Evolutionary conservation across 2,797 vertebrate species (phyloP).

Genomic region (Squalus acanthias): DNA sequence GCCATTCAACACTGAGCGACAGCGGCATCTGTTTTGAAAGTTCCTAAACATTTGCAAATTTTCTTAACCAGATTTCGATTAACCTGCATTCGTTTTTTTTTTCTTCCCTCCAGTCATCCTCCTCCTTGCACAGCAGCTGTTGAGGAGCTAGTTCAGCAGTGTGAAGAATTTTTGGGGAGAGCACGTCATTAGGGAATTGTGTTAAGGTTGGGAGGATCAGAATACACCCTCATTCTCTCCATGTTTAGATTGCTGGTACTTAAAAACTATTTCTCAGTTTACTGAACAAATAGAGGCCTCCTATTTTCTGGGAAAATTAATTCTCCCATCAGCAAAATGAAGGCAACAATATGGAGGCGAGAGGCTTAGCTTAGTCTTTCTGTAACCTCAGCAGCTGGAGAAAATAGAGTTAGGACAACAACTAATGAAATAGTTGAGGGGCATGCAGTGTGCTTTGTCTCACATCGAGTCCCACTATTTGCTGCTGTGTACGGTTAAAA

Average conservation of each 20-base stretch:
- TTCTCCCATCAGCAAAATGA: constrained; percentile 29
- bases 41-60: constrained; percentile 7
- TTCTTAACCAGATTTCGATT: constrained; percentile 36
- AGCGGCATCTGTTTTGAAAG: background rate
- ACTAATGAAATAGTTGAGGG: background rate
- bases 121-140: constrained; percentile 12
- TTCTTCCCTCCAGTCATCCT: background rate
- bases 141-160: background rate
- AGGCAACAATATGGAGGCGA: background rate
- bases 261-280: constrained; percentile 37
- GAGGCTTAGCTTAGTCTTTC: background rate
- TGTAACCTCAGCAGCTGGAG: background rate
- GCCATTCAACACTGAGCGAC: background rate
- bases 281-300: constrained; percentile 36
- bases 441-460: background rate
- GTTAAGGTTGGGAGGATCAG: background rate
- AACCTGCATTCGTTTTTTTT: background rate
- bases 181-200: background rate
- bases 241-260: constrained; percentile 34
- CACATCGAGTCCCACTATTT: background rate
- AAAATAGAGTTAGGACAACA: background rate
- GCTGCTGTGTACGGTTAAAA: background rate
- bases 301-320: constrained; percentile 18
- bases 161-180: constrained; percentile 25
- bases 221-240: constrained; percentile 5